Conservation (phyloP, 2,113 vertebrate genomes). For the Corythoichthys haematopterus region DNA sequence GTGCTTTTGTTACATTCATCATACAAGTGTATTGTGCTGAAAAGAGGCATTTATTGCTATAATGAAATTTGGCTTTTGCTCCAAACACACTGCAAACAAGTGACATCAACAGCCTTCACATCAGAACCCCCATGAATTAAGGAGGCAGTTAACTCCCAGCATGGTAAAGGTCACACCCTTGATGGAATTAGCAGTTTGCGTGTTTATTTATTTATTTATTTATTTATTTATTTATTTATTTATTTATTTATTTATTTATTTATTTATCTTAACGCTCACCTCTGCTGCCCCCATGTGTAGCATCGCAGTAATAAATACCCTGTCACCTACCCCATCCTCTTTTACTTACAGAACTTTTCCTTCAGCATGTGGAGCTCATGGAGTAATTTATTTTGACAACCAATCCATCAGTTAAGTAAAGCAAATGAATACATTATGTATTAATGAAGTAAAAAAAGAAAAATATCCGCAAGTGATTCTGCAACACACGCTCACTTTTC, state of each 20-base stretch:
- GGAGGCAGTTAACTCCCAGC: conserved; percentile 28
- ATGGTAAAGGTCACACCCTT: conserved; percentile 32
- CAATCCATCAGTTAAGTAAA: not conserved
- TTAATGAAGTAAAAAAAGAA: too few relatives aligned
- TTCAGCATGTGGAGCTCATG: not conserved
- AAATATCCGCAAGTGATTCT: too few relatives aligned
- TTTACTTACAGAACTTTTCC: conserved; percentile 18
- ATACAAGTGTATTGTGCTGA: conserved; percentile 17
- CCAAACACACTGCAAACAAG: not conserved
- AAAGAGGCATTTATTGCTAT: conserved; percentile 6
- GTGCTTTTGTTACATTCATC: not conserved
- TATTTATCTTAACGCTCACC: conserved; percentile 47
- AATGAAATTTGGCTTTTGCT: conserved; percentile 18
- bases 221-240: conserved; percentile 30
- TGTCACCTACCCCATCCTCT: not conserved
- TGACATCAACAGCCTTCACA: conserved; percentile 22
- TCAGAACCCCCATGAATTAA: conserved; percentile 38
- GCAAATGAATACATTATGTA: not conserved
- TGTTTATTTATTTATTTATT: not conserved
- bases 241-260: not conserved
- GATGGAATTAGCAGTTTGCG: conserved; percentile 34
- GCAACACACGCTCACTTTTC: not conserved
- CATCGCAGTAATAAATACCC: conserved; percentile 23
- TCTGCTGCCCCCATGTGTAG: conserved; percentile 26
- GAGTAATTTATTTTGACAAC: not conserved